A percentile compares a stretch with the other conserved stretches of the same genome.
Conservation (phyloP, 1,140 invertebrate genomes). For the Heliconius nattereri region DNA sequence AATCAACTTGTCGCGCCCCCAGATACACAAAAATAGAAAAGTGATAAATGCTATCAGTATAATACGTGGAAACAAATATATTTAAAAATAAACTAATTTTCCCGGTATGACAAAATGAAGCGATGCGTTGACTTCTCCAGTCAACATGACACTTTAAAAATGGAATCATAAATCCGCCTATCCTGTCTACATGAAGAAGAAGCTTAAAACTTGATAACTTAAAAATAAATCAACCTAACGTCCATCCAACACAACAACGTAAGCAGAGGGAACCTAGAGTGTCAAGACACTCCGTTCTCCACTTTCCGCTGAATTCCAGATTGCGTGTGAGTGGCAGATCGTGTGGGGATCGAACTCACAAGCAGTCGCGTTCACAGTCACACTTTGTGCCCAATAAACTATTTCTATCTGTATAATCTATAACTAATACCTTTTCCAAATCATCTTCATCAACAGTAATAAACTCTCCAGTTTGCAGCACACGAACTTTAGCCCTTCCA, state of each 20-base stretch:
- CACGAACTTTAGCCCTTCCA: constrained; percentile 87
- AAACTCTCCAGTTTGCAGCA: constrained; percentile 89
- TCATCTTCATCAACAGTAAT: constrained; percentile 95
- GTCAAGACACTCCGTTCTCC: no score
- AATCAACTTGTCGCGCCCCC: rapidly evolving
- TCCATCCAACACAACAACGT: no score
- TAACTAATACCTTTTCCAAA: constrained; percentile 87
- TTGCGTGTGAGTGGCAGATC: no score
- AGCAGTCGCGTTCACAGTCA: no score
- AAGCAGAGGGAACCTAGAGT: no score
- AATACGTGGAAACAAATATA: neutral
- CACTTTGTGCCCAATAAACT: no score
- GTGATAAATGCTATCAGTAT: no score
- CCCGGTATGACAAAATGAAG: neutral
- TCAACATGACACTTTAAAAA: no score
- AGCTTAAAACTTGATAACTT: neutral
- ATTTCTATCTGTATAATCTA: neutral
- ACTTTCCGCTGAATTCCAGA: no score
- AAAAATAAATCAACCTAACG: neutral
- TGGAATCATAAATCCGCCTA: no score
- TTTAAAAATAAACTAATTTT: neutral
- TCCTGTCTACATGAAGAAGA: no score
- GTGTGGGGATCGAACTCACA: no score
- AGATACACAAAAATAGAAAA: neutral
- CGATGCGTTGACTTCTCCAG: neutral